A percentile compares a stretch with the other conserved stretches of the same genome.
These are phyloP conservation scores for Osmoderma eremita DNA, from an alignment of 2,888 invertebrate genomes.

Conservation along the genomic window DNA sequence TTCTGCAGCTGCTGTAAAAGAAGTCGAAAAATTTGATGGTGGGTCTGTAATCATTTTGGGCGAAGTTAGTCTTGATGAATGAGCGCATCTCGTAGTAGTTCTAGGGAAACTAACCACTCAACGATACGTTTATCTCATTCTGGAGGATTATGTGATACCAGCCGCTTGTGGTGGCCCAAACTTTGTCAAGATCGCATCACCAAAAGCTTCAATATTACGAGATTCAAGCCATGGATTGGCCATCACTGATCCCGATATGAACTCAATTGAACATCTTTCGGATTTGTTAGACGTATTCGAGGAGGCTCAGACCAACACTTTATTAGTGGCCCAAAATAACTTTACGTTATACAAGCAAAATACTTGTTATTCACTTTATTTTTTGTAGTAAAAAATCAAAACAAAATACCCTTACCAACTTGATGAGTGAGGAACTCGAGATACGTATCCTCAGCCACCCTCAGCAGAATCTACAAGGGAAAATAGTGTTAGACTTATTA, in stretches of 20 bases:
- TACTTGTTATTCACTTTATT: neutral
- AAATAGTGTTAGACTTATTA: no score
- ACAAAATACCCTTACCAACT: no score
- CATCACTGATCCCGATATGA: neutral
- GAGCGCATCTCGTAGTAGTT: neutral
- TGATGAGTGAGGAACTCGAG: no score
- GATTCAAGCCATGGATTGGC: neutral
- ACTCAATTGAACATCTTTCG: neutral
- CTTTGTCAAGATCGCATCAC: no score
- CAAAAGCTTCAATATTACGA: neutral
- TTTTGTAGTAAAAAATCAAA: no score
- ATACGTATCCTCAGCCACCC: no score
- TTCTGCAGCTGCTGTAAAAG: neutral
- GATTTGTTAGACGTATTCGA: neutral
- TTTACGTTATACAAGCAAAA: neutral
- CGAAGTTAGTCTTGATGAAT: neutral
- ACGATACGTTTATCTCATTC: neutral
- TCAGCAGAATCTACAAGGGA: no score
- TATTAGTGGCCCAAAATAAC: neutral
- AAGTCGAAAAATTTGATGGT: neutral
- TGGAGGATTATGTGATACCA: neutral
- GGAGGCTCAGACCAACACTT: neutral
- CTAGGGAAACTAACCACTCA: neutral
- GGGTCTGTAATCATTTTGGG: neutral
- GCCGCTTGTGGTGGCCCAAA: neutral